Evolutionary conservation across 2,888 invertebrate species (phyloP), one percentile per base, ranked within the genome.

Genomic region (Idaea aversata): DNA sequence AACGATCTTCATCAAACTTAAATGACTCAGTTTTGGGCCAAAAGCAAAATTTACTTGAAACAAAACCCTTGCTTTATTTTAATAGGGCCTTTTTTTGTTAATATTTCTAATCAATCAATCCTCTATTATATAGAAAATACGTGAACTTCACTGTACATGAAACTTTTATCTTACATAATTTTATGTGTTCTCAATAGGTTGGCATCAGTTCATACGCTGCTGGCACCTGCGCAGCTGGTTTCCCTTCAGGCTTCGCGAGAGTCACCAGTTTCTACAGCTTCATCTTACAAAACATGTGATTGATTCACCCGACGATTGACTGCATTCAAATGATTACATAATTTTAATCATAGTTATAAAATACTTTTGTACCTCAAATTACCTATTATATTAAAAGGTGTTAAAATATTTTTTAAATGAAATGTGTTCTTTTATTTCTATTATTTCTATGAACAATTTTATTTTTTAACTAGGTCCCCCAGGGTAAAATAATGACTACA

Each of bases 171-270:
- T 25, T 36, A 35, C n/a, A n/a, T 61, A 57, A 58, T 34, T 35
- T 38, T 34, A 25, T 5, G n/a, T 35, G 15, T 34, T 57, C 34
- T 67, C 47, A n/a, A 65, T 79, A 88, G 88, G 72, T 86, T n/a
- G 88, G 88, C 16, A 64, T 88, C 67, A 86, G 82, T 34, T 87
- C 87, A 0, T 88, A 88, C 69, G 88, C 83, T 1, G 85, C 86
- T 0, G 36, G 47, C 5, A 83, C 81, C 13, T 87, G 87, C 74
- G 77, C 85, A 65, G 78, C 76, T 15, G 86, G 86, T 2, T 76
- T 73, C 78, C 88, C 88, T 0, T 86, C 86, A 1, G 87, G 81
- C 15, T 88, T 80, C 71, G 85, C 87, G 6, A 78, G 88, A 34
- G 77, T 85, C 58, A 87, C 85, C 71, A 84, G 83, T 67, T 86